Base-by-base conservation (phyloP, 2,113 vertebrate genomes). In the Aldabrachelys gigantea region DNA sequence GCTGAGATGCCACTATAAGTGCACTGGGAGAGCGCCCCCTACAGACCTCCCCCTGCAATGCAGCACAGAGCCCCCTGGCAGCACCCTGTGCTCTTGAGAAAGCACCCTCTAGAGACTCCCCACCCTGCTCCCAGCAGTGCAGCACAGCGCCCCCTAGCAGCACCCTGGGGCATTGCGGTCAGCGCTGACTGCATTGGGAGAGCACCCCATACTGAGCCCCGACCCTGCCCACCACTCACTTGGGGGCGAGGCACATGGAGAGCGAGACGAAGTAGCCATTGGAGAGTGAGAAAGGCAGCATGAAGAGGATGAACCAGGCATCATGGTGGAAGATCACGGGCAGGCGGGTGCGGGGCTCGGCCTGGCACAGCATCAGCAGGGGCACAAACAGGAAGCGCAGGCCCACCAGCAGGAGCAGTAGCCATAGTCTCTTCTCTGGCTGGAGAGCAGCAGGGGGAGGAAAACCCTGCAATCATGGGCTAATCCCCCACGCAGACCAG, bases 231-330 rank as follows among this genome's bases (percentile, higher is more conserved):
- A 27, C 4, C 47, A 98, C 98, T 98, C 95, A 99, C 99, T 98
- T 99, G 31, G 99, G 99, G 0, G 99, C 99, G 89, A 99, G 98
- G 89, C 99, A 98, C 99, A 99, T 99, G 96, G 99, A 98, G 17
- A 99, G 98, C 83, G 99, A 99, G 89, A 99, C 98, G 3, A 98
- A 98, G 96, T 99, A 99, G 81, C 99, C 99, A 0, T 99, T 99
- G 97, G 98, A 98, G 80, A 98, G 1, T 0, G 99, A 98, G 84
- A 99, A 99, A 12, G 98, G 57, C 5, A 95, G 29, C 99, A 99
- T 99, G 97, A 99, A 98, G 41, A 84, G 10, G 49, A 98, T 69
- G 94, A 99, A 99, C 2, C 85, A 96, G 8, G 82, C 96, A 0
- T 99, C 99, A 47, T 99, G 98, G 2, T 53, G 2, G 97, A 99